Conservation (phyloP, 2,113 vertebrate genomes). For the Lonchura striata region DNA sequence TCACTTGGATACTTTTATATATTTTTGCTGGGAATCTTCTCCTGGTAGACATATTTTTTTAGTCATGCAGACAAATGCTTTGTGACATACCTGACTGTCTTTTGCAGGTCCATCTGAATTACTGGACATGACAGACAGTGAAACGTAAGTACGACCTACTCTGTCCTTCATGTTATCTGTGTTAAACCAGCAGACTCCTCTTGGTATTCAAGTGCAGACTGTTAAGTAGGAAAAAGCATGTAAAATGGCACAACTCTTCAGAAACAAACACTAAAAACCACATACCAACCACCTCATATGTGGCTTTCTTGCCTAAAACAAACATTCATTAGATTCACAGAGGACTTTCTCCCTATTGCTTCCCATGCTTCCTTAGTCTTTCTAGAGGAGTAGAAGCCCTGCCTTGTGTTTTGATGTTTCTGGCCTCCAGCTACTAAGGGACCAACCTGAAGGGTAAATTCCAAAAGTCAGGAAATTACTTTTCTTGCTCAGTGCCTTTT, state of each 20-base stretch:
- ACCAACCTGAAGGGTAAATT: not conserved
- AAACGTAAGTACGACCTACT: constrained; percentile 79
- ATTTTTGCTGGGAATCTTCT: not conserved
- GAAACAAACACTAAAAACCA: not conserved
- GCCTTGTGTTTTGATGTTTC: not conserved
- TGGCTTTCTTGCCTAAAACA: not conserved
- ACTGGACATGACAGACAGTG: constrained; percentile 89
- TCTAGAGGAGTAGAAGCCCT: not conserved
- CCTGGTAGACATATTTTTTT: not conserved
- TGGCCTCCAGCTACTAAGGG: not conserved
- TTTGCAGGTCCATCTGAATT: constrained; percentile 86
- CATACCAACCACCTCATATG: not conserved
- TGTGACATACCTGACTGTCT: constrained; percentile 21
- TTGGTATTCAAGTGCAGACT: not conserved
- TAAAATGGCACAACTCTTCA: not conserved
- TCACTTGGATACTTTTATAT: not conserved
- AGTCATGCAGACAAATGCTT: not conserved
- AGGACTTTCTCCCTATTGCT: not conserved
- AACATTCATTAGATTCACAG: not conserved
- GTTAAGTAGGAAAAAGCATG: not conserved
- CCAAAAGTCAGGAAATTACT: not conserved
- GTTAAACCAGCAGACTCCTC: not conserved
- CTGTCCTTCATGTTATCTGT: not conserved
- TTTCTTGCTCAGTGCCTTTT: not conserved
- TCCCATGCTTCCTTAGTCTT: not conserved